Evolutionary conservation across 2,113 vertebrate species (phyloP).

Genomic region (Glaucidium brasilianum): DNA sequence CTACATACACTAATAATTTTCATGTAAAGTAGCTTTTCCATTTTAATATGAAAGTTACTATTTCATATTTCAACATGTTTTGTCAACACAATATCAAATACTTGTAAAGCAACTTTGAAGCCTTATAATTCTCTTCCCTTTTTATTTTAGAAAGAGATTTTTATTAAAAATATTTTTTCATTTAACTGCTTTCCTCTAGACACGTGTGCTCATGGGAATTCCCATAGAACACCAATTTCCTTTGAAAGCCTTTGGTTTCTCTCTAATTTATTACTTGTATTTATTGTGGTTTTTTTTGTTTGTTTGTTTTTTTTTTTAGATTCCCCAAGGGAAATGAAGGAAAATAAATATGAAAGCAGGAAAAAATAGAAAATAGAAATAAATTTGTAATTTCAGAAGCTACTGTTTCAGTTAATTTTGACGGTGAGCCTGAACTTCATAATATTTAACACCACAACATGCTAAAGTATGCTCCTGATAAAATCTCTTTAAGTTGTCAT

Average conservation of each 20-base stretch:
- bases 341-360: background rate
- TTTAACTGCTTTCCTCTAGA: background rate
- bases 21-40: background rate
- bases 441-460: background rate
- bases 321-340: background rate
- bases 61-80: background rate
- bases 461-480: background rate
- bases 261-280: background rate
- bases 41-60: background rate
- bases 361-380: background rate
- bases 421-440: background rate
- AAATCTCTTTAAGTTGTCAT: background rate
- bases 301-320: too few relatives aligned
- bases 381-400: background rate
- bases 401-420: background rate
- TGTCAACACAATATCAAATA: background rate
- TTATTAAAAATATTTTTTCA: background rate
- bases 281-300: background rate
- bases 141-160: background rate
- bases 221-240: background rate
- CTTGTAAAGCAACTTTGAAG: background rate
- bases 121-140: background rate
- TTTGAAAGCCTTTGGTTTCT: background rate
- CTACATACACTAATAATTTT: background rate
- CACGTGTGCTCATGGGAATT: background rate